Base-by-base conservation (phyloP, 2,888 invertebrate species). In the Sepioteuthis lessoniana region DNA sequence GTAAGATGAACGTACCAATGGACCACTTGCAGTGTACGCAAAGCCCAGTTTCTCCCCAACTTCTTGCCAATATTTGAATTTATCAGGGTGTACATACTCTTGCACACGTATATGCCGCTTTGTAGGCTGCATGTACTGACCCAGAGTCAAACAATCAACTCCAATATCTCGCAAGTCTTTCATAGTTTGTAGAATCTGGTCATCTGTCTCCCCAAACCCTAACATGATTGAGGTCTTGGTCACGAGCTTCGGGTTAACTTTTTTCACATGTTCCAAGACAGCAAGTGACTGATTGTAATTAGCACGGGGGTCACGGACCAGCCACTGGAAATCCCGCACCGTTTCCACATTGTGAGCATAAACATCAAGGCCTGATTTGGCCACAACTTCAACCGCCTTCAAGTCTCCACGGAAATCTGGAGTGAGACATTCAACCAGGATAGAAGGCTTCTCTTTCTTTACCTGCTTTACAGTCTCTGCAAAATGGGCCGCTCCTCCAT, bases 91-190 rank as follows among this genome's bases (percentile, higher is more conserved):
- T 0, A 99, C 98, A 97, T 99, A 99, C 97, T 99, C 99, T 91
- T 98, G 98, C 0, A 99, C 97, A 97, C 98, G 99, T 47, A 99
- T 97, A 97, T 99, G 99, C 21, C 98, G 98, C 96, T 99, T 99
- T 0, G 99, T 99, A 0, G 99, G 99, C 97, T 99, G 99, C 99
- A 99, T 99, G 97, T 99, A 99, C 97, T 99, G 99, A 0, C 99
- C 99, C 13, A 99, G 97, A 0, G 99, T 99, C 0, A 99, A 97
- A 97, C 99, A 99, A 97, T 99, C 99, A 0, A 99, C 99, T 76
- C 98, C 98, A 0, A 98, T 95, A 47, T 97, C 97, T 94, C 98
- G 98, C 93, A 99, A 97, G 97, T 99, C 99, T 97, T 98, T 98
- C 98, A 99, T 98, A 1, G 99, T 98, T 97, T 98, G 98, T 96